Conservation (phyloP, 2,113 vertebrate genomes). For the Daubentonia madagascariensis region DNA sequence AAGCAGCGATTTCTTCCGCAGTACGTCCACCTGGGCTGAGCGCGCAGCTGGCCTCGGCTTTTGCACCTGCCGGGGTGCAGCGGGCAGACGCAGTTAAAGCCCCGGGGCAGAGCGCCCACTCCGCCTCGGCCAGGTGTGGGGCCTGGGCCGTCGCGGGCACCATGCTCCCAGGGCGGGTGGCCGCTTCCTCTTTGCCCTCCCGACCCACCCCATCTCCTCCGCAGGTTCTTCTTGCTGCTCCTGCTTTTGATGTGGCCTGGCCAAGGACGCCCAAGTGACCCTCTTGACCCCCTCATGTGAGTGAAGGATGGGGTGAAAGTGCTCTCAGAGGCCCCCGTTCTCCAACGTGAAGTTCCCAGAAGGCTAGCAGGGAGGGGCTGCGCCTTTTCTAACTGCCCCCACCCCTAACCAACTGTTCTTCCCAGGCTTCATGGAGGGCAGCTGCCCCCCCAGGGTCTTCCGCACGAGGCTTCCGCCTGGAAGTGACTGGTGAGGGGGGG, state of each 20-base stretch:
- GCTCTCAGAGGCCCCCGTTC: too few species aligned
- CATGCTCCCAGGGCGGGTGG: not conserved
- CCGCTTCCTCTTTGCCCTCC: not conserved
- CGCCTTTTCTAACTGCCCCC: not conserved
- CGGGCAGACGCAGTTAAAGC: too few species aligned
- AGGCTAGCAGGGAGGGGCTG: too few species aligned
- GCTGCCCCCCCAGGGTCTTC: conserved; percentile 71
- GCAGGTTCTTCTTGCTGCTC: conserved; percentile 53
- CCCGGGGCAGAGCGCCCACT: fast-evolving
- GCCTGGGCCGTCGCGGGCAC: not conserved
- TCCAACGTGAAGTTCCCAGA: fast-evolving
- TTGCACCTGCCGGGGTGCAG: not conserved
- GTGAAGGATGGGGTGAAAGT: not conserved
- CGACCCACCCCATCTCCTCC: not conserved
- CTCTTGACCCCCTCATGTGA: conserved; percentile 53
- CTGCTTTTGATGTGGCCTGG: conserved; percentile 32
- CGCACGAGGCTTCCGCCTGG: conserved; percentile 72
- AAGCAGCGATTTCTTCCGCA: too few species aligned
- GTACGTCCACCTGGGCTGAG: too few species aligned
- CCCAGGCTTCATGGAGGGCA: conserved; percentile 66
- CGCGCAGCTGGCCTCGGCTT: not conserved
- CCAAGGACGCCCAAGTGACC: not conserved
- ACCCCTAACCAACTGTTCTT: not conserved
- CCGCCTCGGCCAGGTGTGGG: not conserved
- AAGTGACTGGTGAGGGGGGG: conserved; percentile 67